These are phyloP conservation scores for Ciona savignyi DNA, from an alignment of 23 tunicate species.

Conservation along the genomic window DNA sequence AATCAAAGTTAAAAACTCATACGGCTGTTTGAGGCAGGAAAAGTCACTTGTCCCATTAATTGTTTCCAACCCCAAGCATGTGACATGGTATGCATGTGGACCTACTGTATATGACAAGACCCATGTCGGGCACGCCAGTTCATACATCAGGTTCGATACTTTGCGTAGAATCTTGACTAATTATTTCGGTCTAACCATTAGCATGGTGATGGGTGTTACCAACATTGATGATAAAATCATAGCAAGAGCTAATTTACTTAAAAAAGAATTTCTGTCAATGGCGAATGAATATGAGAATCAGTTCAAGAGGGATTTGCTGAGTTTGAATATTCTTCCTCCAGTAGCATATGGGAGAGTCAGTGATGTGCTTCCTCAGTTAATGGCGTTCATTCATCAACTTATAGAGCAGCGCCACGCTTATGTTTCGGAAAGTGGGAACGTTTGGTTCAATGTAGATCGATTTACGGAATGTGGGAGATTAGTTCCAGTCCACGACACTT, in stretches of 20 bases:
- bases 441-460: constrained; percentile 47
- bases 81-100: constrained; percentile 93
- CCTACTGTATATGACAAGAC: constrained; percentile 79
- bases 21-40: constrained; percentile 15
- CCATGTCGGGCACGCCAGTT: constrained; percentile 75
- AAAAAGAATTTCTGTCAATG: constrained; percentile 41
- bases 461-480: constrained; percentile 35
- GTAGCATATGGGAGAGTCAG: constrained; percentile 49
- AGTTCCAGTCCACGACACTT: background rate
- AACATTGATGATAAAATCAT: constrained; percentile 84
- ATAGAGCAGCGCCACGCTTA: constrained; percentile 60
- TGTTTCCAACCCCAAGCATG: constrained; percentile 51
- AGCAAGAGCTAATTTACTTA: constrained; percentile 27
- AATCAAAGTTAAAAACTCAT: constrained; percentile 36
- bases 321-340: constrained; percentile 70
- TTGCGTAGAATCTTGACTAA: constrained; percentile 57
- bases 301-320: constrained; percentile 45
- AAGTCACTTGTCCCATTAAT: constrained; percentile 36
- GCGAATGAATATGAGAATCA: constrained; percentile 47
- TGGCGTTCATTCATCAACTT: constrained; percentile 37
- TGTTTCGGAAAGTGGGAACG: constrained; percentile 29
- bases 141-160: constrained; percentile 61
- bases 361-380: constrained; percentile 67
- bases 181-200: constrained; percentile 42
- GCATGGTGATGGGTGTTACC: constrained; percentile 83